Percentiles rank a stretch among this genome's conserved stretches.
These are phyloP conservation scores for Ormyrus labotus DNA, from an alignment of 2,888 invertebrate species.

Conservation along the genomic window DNA sequence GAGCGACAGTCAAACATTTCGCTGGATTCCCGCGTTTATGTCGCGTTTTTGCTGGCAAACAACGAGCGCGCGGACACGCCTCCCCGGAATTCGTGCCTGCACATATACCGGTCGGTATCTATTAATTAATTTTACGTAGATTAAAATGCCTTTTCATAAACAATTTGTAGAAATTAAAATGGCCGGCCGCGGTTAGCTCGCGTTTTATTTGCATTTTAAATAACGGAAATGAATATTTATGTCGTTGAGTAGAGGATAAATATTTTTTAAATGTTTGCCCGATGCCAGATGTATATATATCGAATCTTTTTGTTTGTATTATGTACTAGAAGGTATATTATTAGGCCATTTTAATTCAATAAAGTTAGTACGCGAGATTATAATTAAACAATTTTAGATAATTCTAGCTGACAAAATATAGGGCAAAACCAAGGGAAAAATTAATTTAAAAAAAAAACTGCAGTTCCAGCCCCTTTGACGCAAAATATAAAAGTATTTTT, in stretches of 20 bases:
- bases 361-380: background rate
- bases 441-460: background rate
- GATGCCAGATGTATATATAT: too few relatives aligned
- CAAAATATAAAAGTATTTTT: constrained; percentile 1
- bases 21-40: constrained; percentile 6
- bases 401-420: background rate
- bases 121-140: constrained; percentile 44
- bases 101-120: background rate
- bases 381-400: background rate
- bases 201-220: too few relatives aligned
- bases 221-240: too few relatives aligned
- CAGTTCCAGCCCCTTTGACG: background rate
- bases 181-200: background rate
- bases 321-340: too few relatives aligned
- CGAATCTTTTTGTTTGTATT: too few relatives aligned
- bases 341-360: too few relatives aligned
- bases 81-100: too few relatives aligned
- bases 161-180: constrained; percentile 25
- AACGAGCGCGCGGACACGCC: background rate
- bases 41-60: constrained; percentile 39
- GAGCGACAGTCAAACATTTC: constrained; percentile 37
- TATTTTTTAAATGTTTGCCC: too few relatives aligned
- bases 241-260: too few relatives aligned
- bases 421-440: background rate
- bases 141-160: constrained; percentile 20